phyloP scores from a whole-genome alignment of 2,113 vertebrate genomes.

The Aleadryas rufinucha region DNA sequence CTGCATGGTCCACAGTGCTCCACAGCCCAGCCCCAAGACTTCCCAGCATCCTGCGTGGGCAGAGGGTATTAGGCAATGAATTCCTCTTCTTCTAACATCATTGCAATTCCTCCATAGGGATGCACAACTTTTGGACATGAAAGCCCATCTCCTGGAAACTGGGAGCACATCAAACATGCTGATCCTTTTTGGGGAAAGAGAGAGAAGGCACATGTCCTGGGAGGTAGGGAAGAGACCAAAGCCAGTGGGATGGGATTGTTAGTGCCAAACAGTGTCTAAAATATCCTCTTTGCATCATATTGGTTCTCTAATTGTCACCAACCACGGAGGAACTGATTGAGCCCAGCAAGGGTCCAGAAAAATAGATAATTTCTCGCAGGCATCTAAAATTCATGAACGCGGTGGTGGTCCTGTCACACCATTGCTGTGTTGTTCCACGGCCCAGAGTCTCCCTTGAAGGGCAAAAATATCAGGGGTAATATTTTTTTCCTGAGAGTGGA shows the following conservation, averaged over 20 bases:
- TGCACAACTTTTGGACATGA: neutral
- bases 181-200: neutral
- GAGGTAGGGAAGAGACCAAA: neutral
- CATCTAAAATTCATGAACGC: conserved; percentile 70
- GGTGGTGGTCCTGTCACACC: conserved; percentile 22
- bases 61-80: neutral
- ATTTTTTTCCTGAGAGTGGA: conserved; percentile 18
- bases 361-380: conserved; percentile 70
- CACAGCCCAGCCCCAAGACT: neutral
- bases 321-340: conserved; percentile 73
- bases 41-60: neutral
- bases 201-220: neutral
- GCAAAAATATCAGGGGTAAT: conserved; percentile 35
- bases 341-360: conserved; percentile 70
- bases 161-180: neutral
- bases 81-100: neutral
- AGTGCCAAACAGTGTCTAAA: conserved; percentile 72
- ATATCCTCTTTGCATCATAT: conserved; percentile 70
- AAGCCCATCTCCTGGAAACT: neutral
- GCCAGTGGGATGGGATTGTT: neutral
- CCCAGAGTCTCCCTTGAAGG: conserved; percentile 59
- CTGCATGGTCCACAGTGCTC: neutral
- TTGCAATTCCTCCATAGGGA: neutral
- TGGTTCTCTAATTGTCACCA: conserved; percentile 76
- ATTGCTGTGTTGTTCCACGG: conserved; percentile 9